Base-by-base conservation (phyloP, 1,140 invertebrate genomes). In the Aphaenogaster floridana region DNA sequence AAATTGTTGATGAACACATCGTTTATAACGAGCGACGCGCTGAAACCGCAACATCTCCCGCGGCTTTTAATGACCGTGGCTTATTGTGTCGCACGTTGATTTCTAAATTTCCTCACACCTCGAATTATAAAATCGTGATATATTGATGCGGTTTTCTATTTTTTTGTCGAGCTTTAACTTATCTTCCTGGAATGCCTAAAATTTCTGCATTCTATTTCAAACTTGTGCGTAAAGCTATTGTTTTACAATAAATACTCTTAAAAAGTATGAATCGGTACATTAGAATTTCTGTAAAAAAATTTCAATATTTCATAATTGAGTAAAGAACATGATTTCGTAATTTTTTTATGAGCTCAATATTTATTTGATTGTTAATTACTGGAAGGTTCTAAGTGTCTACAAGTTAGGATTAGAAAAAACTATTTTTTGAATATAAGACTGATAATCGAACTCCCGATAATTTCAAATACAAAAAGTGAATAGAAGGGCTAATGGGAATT, bases 1-100 rank as follows among this genome's bases (percentile, higher is more conserved):
- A 61, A 80, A 86, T 76, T n/a, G 21, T 63, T 34, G 54, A 89
- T 74, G 74, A 68, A 84, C 61, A 61, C 50, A 42, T 84, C 21
- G 54, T 13, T 36, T 48, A n/a, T 54, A 11, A 78, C 15, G 54
- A 57, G 39, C 36, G 36, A 54, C 54, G 42, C 45, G 9, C 11
- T 39, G 42, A 87, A 86, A 89, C 88, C 64, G 57, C 84, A 81
- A 45, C 54, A 83, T 66, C 66, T 86, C 28, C 28, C 69, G 66
- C 80, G 63, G 11, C 63, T 87, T 21, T 89, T 89, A 89, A 78
- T 80, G 50, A 69, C n/a, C 81, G 48, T 13, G 13, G 36, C 21
- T 50, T 36, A 28, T 45, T 45, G 2, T 59, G 52, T 28, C 34
- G 36, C 8, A 5, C 8, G 28, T 21, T 45, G 48, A 87, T 78